These are phyloP conservation scores for Sebastiscus tertius DNA, from an alignment of 2,797 vertebrate genomes.

Conservation along the genomic window DNA sequence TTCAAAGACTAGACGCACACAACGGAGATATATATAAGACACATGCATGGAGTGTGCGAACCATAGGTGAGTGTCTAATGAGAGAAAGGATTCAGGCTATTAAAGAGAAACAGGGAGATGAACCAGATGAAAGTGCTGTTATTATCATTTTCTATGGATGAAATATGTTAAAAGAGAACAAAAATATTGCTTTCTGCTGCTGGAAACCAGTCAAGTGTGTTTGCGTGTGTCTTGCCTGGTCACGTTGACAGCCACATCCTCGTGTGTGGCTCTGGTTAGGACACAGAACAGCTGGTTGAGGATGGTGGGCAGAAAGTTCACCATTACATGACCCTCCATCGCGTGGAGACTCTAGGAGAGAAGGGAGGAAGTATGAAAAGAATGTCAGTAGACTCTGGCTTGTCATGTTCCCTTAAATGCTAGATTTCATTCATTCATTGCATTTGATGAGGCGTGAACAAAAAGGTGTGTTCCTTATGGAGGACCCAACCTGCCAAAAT, in stretches of 20 bases:
- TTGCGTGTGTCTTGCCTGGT: constrained; percentile 83
- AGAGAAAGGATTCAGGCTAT: constrained; percentile 1
- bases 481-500: too few species aligned
- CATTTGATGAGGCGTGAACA: constrained; percentile 4
- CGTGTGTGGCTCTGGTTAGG: constrained; percentile 90
- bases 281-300: constrained; percentile 96
- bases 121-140: not conserved
- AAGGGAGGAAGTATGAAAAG: not conserved
- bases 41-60: not conserved
- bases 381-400: too few species aligned
- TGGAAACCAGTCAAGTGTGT: not conserved
- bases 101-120: not conserved
- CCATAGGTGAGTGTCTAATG: constrained; percentile 23
- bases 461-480: not conserved
- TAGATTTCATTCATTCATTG: not conserved
- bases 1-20: constrained; percentile 39
- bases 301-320: constrained; percentile 94
- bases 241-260: constrained; percentile 97
- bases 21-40: not conserved
- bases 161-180: not conserved
- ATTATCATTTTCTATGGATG: not conserved
- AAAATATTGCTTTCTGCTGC: not conserved
- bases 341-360: constrained; percentile 92
- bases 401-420: not conserved
- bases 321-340: constrained; percentile 96